Conservation (phyloP, 2,888 invertebrate genomes). For the Cenopis cana region DNA sequence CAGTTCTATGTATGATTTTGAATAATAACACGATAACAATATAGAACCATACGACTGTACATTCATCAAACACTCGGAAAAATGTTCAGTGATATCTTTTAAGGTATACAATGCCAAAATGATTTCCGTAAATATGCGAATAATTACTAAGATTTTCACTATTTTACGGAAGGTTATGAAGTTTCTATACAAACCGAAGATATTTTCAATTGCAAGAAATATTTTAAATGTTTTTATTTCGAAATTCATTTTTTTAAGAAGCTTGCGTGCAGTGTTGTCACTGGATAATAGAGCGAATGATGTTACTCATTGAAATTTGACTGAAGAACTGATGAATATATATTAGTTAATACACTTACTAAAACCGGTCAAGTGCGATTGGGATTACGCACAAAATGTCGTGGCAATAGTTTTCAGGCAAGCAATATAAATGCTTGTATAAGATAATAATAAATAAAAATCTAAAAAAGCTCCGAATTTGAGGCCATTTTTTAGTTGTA, state of each 20-base stretch:
- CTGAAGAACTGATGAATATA: neutral
- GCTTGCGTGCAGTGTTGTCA: neutral
- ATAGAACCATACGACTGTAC: conserved; percentile 5
- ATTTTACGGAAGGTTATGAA: neutral
- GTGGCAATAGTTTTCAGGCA: too few relatives aligned
- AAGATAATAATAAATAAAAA: too few relatives aligned
- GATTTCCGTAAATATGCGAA: neutral
- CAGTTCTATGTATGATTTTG: neutral
- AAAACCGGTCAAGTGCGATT: neutral
- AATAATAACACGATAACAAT: neutral
- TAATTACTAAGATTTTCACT: neutral
- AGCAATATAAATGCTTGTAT: too few relatives aligned
- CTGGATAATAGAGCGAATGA: neutral
- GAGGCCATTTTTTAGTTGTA: too few relatives aligned
- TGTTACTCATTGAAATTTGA: neutral
- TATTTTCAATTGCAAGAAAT: conserved; percentile 5
- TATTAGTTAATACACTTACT: neutral
- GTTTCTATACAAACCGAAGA: conserved; percentile 12
- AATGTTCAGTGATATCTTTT: neutral
- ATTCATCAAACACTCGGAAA: neutral
- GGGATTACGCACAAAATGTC: too few relatives aligned
- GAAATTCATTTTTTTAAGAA: neutral
- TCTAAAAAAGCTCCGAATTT: too few relatives aligned
- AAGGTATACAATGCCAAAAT: neutral
- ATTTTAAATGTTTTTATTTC: conserved; percentile 8